Evolutionary conservation across 2,888 invertebrate genomes (phyloP), one percentile per base, ranked within the genome.

Genomic region (Cyclophora albipunctata): DNA sequence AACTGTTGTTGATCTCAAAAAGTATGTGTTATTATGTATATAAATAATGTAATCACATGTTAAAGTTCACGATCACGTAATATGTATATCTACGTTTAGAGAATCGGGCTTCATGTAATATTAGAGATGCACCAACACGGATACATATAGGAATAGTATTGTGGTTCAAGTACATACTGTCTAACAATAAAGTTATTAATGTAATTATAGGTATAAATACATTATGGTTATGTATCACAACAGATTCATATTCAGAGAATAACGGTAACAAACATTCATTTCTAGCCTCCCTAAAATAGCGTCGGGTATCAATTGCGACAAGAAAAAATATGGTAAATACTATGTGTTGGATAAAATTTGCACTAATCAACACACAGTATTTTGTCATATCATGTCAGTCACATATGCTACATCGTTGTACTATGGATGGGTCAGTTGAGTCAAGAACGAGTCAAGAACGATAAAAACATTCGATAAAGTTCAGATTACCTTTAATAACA

Each of bases 1-100:
- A 73, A 83, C 81, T 84, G 85, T 86, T 85, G 82, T 84, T 87
- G 84, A 85, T 86, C 87, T 85, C 84, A 82, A 78, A 73, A 66
- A 20, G 59, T 82, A 78, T 78, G 73, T 84, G 79, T 83, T 82
- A 83, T 71, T 78, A 75, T 87, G 84, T 87, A 87, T 81, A 85
- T 61, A 61, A 54, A 41, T 84, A 84, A 81, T 84, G 73, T 86
- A 84, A 84, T 81, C 86, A 86, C 84, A 81, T 86, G 87, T 86
- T 87, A 85, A 83, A 83, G 69, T 78, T 82, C 79, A 83, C 77
- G 57, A 73, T 78, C 83, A 84, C 84, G 66, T 75, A 69, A 72
- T 37, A 37, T 73, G 64, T 78, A 72, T 75, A 73, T 73, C 71
- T 78, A 80, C 62, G 62, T 77, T 73, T 64, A 74, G 71, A 79